These are phyloP conservation scores for Hemicrepidius hirtus DNA, from an alignment of 2,888 invertebrate species.

Conservation along the genomic window DNA sequence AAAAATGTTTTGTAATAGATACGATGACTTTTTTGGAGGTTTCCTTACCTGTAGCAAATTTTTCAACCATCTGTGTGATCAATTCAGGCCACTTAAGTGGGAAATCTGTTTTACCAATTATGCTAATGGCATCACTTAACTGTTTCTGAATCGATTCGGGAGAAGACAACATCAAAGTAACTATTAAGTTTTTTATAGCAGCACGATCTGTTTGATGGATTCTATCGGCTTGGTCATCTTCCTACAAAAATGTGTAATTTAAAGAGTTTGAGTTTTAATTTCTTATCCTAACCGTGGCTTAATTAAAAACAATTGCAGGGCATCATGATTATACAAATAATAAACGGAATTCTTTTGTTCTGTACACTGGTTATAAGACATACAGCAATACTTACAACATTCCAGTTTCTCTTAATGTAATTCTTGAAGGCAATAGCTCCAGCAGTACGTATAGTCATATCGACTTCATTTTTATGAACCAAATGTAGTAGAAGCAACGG, in stretches of 20 bases:
- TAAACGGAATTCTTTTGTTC: too few relatives aligned
- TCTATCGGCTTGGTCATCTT: conserved; percentile 84
- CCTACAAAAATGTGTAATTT: conserved; percentile 61
- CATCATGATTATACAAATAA: too few relatives aligned
- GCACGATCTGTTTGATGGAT: conserved; percentile 87
- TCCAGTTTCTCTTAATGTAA: conserved; percentile 97
- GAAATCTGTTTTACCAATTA: conserved; percentile 97
- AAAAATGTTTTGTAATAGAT: too few relatives aligned
- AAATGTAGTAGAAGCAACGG: conserved; percentile 89
- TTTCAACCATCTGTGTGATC: conserved; percentile 93
- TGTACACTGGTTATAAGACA: too few relatives aligned
- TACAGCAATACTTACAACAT: conserved; percentile 77
- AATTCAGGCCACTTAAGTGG: conserved; percentile 97
- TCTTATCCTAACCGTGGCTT: too few relatives aligned
- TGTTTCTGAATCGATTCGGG: conserved; percentile 94
- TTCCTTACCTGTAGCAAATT: conserved; percentile 83
- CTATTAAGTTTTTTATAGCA: conserved; percentile 89
- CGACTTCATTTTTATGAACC: conserved; percentile 87
- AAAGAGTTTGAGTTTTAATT: neutral
- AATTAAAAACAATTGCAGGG: too few relatives aligned
- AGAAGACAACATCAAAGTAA: conserved; percentile 94
- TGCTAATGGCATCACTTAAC: conserved; percentile 95
- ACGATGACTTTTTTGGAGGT: neutral
- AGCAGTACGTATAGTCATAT: conserved; percentile 88
- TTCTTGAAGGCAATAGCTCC: conserved; percentile 98